Evolutionary conservation across 1,140 invertebrate genomes (phyloP), one percentile per base, ranked within the genome.

Genomic region (Aethina tumida): DNA sequence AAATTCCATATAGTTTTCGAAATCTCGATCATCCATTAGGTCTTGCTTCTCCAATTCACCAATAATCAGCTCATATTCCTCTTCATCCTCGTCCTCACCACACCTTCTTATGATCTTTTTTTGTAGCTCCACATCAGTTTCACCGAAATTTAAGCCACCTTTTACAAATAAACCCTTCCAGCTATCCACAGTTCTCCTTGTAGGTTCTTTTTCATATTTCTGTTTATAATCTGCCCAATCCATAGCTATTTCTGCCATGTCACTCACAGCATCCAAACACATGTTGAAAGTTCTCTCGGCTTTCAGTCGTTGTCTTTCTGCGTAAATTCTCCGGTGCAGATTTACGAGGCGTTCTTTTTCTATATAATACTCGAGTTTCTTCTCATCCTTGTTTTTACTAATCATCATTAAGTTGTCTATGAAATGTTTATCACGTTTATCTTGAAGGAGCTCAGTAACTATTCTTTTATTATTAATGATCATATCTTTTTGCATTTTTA

Each of bases 121-220:
- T 7, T 35, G 2, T 3, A 25, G 36, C 10, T 47, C 24, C n/a
- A 48, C 43, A 2, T 26, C 15, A 8, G 45, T 41, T 25, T 56
- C 47, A 6, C 62, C 18, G 10, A 64, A 39, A 44, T 68, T 63
- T 50, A 70, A 66, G 28, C 74, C 65, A 28, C 62, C 54, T 36
- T 62, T 67, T 24, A 66, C 51, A 47, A 71, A 75, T 29, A 73
- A 53, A 21, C 46, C 55, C 47, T 64, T 71, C 66, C 71, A 71
- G 41, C 74, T 60, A 30, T 64, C 59, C 47, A 68, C 64, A 35
- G 68, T 59, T 28, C 56, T 49, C 24, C 53, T 41, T 2, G 69
- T 63, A 3, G 40, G 35, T 10, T 49, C 46, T 2, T 38, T 20
- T 14, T 59, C 55, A 16, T 53, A 55, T 14, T 60, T 53, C 24